Percentiles rank a stretch among this genome's conserved stretches.
Evolutionary conservation across 2,797 vertebrate genomes (phyloP).

Genomic region (Mus minutoides): DNA sequence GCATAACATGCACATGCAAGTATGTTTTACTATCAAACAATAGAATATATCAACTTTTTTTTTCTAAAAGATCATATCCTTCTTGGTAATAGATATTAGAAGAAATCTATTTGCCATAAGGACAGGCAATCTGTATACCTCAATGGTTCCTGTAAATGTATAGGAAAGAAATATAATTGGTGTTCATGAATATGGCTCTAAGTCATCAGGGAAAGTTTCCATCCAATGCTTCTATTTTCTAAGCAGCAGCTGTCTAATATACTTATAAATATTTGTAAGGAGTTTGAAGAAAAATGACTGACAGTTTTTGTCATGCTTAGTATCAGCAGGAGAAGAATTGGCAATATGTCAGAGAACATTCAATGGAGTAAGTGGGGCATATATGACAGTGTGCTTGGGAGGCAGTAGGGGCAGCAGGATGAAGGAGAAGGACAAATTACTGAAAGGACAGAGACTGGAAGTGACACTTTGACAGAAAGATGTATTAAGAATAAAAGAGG

Average conservation of each 20-base stretch:
- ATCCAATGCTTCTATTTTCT: slow-evolving; percentile 63
- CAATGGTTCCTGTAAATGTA: not conserved
- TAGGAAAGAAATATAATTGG: slow-evolving; percentile 59
- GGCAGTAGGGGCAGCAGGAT: not conserved
- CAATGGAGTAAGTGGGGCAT: not conserved
- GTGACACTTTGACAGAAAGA: not conserved
- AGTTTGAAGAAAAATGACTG: slow-evolving; percentile 68
- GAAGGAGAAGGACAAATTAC: not conserved
- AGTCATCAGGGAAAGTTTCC: slow-evolving; percentile 17
- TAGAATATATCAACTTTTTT: not conserved
- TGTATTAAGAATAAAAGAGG: not conserved
- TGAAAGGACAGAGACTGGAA: slow-evolving; percentile 32
- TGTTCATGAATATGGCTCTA: slow-evolving; percentile 49
- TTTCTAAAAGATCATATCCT: slow-evolving; percentile 38
- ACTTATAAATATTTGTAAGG: slow-evolving; percentile 51
- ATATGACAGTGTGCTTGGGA: slow-evolving; percentile 43
- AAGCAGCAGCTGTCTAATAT: slow-evolving; percentile 57
- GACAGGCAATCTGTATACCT: slow-evolving; percentile 37
- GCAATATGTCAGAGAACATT: slow-evolving; percentile 51
- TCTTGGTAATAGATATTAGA: slow-evolving; percentile 39
- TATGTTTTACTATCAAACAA: slow-evolving; percentile 27
- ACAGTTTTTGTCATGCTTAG: slow-evolving; percentile 61
- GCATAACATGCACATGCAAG: not conserved
- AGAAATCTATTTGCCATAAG: slow-evolving; percentile 40
- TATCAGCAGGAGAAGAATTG: slow-evolving; percentile 63